Percentiles rank a stretch among this genome's conserved stretches.
phyloP scores from a whole-genome alignment of 1,140 invertebrate genomes.

The Chionoecetes opilio region DNA sequence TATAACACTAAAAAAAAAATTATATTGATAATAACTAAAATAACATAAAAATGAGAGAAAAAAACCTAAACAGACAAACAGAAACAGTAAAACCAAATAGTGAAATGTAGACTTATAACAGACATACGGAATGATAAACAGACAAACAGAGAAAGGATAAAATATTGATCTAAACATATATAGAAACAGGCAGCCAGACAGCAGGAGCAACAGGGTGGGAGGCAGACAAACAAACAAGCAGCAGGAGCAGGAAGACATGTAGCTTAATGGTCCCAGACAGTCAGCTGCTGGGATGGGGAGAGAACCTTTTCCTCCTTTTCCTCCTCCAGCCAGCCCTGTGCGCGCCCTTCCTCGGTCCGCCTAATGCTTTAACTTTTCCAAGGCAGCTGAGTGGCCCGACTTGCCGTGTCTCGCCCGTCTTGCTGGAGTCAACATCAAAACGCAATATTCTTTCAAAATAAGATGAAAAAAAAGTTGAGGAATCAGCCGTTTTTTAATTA shows the following conservation, averaged over 20 bases:
- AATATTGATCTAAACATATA: no score
- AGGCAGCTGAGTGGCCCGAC: background rate
- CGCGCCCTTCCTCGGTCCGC: background rate
- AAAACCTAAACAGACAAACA: background rate
- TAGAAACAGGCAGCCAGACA: background rate
- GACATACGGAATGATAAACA: background rate
- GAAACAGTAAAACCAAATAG: no score
- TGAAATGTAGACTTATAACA: no score
- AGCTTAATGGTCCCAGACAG: background rate
- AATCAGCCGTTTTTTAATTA: constrained; percentile 75
- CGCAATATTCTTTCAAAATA: constrained; percentile 77
- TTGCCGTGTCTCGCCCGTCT: background rate
- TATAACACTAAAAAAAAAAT: background rate
- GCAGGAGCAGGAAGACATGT: background rate
- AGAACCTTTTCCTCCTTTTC: background rate
- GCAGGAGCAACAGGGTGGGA: background rate
- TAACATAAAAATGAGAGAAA: no score
- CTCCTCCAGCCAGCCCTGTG: background rate
- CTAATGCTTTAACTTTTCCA: constrained; percentile 22
- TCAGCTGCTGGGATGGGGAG: background rate
- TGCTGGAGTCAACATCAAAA: constrained; percentile 68
- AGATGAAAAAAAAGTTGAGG: no score
- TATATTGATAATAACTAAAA: background rate
- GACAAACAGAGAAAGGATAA: background rate
- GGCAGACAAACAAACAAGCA: background rate